Evolutionary conservation across 92 coral and sea anemone genomes (phyloP).

Genomic region (Porites rus): DNA sequence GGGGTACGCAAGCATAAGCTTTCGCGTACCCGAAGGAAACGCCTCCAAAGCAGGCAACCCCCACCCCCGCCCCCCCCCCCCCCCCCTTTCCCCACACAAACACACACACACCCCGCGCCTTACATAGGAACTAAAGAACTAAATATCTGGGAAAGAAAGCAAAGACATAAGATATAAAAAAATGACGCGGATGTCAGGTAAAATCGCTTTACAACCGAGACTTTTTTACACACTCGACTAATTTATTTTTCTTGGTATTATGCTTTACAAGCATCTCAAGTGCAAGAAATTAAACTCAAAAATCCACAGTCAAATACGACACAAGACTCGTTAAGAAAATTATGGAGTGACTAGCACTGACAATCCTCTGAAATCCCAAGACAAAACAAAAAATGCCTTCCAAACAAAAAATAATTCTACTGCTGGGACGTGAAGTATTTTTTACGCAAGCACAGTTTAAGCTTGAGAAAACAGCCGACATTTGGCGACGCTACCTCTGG

Average conservation of each 20-base stretch:
- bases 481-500: too few relatives aligned
- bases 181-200: too few relatives aligned
- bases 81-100: too few relatives aligned
- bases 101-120: too few relatives aligned
- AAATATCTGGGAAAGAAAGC: too few relatives aligned
- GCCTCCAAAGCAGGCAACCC: too few relatives aligned
- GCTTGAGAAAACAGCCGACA: neutral
- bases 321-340: neutral
- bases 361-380: neutral
- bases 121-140: too few relatives aligned
- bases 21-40: too few relatives aligned
- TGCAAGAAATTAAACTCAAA: neutral
- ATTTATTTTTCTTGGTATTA: neutral
- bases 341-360: neutral
- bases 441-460: neutral
- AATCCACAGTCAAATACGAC: neutral
- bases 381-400: neutral
- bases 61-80: too few relatives aligned
- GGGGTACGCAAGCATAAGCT: too few relatives aligned
- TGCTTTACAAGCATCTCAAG: neutral
- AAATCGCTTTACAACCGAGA: neutral
- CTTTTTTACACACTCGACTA: neutral
- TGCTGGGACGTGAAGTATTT: neutral
- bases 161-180: too few relatives aligned
- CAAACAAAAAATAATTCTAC: neutral